Evolutionary conservation across 2,888 invertebrate species (phyloP).

Genomic region (Drosophila maculinotata): DNA sequence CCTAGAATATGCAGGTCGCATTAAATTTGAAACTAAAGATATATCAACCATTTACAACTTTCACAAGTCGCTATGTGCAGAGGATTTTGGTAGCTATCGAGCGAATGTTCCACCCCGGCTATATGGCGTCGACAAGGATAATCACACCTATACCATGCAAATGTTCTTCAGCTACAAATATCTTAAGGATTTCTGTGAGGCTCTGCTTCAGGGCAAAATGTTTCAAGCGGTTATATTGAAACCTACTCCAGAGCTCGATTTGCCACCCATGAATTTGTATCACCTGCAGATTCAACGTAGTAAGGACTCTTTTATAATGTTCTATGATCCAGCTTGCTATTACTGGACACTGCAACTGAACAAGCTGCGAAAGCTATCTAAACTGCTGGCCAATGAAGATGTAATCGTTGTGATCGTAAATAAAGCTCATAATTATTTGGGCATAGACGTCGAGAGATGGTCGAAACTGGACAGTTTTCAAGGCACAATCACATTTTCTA

Average conservation of each 20-base stretch:
- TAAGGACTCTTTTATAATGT: slow-evolving; percentile 37
- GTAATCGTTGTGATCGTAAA: slow-evolving; percentile 1
- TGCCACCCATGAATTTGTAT: slow-evolving; percentile 36
- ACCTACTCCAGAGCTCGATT: slow-evolving; percentile 5
- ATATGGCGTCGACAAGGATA: slow-evolving; percentile 36
- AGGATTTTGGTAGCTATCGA: slow-evolving; percentile 41
- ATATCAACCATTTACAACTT: slow-evolving; percentile 31
- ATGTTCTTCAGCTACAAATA: slow-evolving; percentile 50
- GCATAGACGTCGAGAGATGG: slow-evolving; percentile 2
- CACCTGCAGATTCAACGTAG: slow-evolving; percentile 11
- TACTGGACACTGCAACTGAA: slow-evolving; percentile 43
- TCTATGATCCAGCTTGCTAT: slow-evolving; percentile 51
- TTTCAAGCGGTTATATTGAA: slow-evolving; percentile 39
- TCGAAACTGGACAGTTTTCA: slow-evolving; percentile 24
- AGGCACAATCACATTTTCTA: slow-evolving; percentile 6
- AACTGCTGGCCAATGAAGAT: slow-evolving; percentile 4
- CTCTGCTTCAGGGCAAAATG: slow-evolving; percentile 30
- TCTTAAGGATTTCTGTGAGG: slow-evolving; percentile 52
- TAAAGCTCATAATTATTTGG: slow-evolving; percentile 2
- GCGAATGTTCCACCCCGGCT: slow-evolving; percentile 43
- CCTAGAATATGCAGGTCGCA: slow-evolving; percentile 20
- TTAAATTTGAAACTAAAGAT: slow-evolving; percentile 31
- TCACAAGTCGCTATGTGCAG: slow-evolving; percentile 4
- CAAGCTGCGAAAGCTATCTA: slow-evolving; percentile 21
- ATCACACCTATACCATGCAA: slow-evolving; percentile 45